Evolutionary conservation across 2,888 invertebrate genomes (phyloP).

Genomic region (Yponomeuta sedellus): DNA sequence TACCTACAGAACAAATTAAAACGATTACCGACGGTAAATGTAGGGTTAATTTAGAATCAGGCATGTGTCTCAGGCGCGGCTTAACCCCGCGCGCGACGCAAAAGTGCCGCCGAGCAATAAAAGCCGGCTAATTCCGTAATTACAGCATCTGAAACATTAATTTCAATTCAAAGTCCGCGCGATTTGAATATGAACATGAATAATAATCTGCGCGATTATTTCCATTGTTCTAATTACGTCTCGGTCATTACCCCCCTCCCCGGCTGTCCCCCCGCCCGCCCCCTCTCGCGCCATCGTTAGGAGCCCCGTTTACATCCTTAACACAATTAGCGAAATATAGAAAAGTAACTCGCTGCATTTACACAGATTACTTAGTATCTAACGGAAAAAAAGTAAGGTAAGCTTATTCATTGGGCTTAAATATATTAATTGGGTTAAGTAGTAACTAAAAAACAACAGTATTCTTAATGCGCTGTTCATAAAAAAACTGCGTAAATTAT

Average conservation of each 20-base stretch:
- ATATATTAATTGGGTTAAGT: not conserved
- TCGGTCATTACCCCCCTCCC: not conserved
- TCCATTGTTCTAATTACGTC: constrained; percentile 11
- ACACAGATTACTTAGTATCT: too few relatives aligned
- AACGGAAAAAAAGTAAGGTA: too few relatives aligned
- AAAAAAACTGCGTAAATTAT: too few relatives aligned
- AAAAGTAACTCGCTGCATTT: not conserved
- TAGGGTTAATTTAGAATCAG: not conserved
- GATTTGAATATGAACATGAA: constrained; percentile 7
- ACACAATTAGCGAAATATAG: not conserved
- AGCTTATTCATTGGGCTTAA: too few relatives aligned
- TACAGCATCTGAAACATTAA: constrained; percentile 9
- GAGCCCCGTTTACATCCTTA: not conserved
- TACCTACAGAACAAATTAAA: too few relatives aligned
- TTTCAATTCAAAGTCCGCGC: constrained; percentile 6
- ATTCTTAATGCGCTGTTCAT: too few relatives aligned
- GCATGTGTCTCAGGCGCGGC: not conserved
- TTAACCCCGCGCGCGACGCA: not conserved
- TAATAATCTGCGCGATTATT: constrained; percentile 13
- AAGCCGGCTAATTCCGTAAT: not conserved
- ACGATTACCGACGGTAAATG: not conserved
- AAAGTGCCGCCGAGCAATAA: not conserved
- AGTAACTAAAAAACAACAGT: too few relatives aligned
- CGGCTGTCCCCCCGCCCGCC: not conserved
- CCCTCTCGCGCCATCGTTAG: not conserved